Conservation (phyloP, 92 coral and sea anemone genomes). For the Porites rus region DNA sequence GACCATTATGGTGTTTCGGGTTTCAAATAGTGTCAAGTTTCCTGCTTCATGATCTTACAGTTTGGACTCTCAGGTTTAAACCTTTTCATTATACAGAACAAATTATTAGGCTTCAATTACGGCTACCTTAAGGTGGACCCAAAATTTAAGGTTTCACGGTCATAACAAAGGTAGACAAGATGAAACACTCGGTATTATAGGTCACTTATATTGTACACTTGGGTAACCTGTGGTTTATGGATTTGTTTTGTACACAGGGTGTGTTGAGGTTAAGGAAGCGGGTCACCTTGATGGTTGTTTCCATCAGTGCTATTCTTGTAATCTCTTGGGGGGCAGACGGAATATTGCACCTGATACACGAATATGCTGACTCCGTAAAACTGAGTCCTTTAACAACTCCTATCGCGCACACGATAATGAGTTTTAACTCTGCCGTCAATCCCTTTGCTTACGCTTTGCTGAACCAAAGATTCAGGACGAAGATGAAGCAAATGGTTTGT, state of each 20-base stretch:
- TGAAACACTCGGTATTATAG: too few species aligned
- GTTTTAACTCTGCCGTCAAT: conserved; percentile 15
- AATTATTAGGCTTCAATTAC: too few species aligned
- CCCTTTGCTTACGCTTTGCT: conserved; percentile 9
- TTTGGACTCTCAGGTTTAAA: too few species aligned
- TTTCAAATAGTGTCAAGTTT: too few species aligned
- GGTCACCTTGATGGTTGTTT: background rate
- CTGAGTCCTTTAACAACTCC: background rate
- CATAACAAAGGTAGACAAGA: too few species aligned
- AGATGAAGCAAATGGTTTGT: background rate
- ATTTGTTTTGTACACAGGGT: background rate
- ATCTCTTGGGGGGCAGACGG: background rate
- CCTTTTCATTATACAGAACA: too few species aligned
- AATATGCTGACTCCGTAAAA: background rate
- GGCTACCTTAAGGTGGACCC: too few species aligned
- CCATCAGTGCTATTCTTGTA: conserved; percentile 8
- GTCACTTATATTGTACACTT: too few species aligned
- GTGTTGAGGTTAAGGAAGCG: background rate
- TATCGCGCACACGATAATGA: background rate
- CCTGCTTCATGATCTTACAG: too few species aligned
- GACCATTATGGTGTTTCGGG: too few species aligned
- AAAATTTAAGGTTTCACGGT: too few species aligned
- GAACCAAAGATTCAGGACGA: background rate
- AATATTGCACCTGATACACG: background rate
- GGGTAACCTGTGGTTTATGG: background rate